Base-by-base conservation (phyloP, 2,113 vertebrate genomes). In the Thymallus thymallus region DNA sequence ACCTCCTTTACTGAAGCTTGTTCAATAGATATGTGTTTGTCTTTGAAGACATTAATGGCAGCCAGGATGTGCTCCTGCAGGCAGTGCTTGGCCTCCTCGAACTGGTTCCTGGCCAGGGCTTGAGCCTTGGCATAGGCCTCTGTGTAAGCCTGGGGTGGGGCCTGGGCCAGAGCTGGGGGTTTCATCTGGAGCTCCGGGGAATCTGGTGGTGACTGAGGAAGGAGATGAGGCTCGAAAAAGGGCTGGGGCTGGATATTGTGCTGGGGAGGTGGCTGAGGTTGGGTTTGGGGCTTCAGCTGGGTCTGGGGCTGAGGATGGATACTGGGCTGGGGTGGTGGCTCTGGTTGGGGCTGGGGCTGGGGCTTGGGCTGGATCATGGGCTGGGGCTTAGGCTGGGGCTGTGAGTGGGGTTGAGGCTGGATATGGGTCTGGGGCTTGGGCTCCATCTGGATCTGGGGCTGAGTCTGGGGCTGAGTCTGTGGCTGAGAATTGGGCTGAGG, bases 81-180 rank as follows among this genome's bases (percentile, higher is more conserved):
- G 74, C 91, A 91, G 76, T 90, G 88, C 70, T 93, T 94, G 30
- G 92, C 91, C 63, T 93, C 90, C 67, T 93, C 92, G 79, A 93
- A 92, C 9, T 88, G 84, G 24, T 91, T 92, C 72, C 89, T 88
- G 30, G 90, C 92, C 67, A 92, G 81, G 3, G 89, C 92, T 70
- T 91, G 90, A 22, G 91, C 92, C 71, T 91, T 90, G 16, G 68
- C 13, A 0, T 93, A 92, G 46, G 91, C 91, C 64, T 93, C 92
- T 5, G 92, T 90, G 76, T 90, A 91, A 65, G 90, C 86, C 80
- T 91, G 86, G 2, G 87, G 77, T 29, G 91, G 82, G 0, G 75
- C 90, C 76, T 91, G 88, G 18, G 85, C 87, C 74, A 91, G 77
- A 46, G 74, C 69, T 1, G 83, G 80, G 71, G 86, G 79, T 73